Conservation (phyloP, 2,113 vertebrate species). For the Pelmatolapia mariae region DNA sequence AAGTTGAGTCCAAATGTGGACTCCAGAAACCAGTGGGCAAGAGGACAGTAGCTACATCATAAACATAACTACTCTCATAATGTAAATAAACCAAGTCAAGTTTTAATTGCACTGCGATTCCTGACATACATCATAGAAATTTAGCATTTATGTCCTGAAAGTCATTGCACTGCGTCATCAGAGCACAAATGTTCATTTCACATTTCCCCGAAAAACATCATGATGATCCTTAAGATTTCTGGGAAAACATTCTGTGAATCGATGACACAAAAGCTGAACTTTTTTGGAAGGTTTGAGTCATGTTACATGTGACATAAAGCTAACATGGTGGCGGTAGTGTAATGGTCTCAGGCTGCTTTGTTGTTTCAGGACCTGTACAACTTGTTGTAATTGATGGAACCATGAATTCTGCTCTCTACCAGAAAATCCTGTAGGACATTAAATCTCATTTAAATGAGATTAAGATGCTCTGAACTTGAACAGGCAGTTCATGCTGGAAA, state of each 20-base stretch:
- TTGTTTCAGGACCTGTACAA: background rate
- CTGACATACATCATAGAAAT: background rate
- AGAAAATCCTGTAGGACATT: background rate
- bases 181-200: background rate
- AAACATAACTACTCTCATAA: background rate
- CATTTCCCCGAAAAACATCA: background rate
- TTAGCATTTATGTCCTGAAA: background rate
- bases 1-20: background rate
- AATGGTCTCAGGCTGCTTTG: background rate
- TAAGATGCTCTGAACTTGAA: background rate
- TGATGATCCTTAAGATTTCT: background rate
- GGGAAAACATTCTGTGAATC: background rate
- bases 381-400: background rate
- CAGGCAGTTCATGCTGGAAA: background rate
- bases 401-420: background rate
- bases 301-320: background rate
- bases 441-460: background rate
- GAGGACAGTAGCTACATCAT: background rate
- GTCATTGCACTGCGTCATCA: background rate
- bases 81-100: background rate
- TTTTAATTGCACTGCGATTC: background rate
- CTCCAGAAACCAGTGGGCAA: background rate
- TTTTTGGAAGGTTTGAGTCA: background rate
- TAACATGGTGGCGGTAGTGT: background rate
- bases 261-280: background rate